Conservation (phyloP, 2,888 invertebrate species). For the Tipula confusa region DNA sequence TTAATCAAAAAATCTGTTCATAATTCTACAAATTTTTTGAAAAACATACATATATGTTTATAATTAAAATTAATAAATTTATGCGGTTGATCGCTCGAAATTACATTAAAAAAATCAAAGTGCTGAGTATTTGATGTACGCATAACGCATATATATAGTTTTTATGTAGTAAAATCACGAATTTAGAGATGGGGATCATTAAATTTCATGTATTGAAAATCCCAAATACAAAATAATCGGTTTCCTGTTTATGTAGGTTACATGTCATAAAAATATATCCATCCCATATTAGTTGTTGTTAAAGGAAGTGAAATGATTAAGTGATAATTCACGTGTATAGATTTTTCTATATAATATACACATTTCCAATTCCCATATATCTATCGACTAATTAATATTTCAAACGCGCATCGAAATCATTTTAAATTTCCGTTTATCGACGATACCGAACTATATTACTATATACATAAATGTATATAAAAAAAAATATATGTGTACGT, state of each 20-base stretch:
- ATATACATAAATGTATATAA: background rate
- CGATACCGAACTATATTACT: background rate
- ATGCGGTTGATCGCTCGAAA: background rate
- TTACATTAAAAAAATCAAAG: background rate
- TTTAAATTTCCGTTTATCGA: background rate
- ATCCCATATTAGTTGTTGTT: background rate
- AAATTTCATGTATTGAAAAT: background rate
- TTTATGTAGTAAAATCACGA: constrained; percentile 9
- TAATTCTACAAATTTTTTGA: too few relatives aligned
- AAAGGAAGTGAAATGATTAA: constrained; percentile 25
- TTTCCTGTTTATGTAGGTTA: constrained; percentile 20
- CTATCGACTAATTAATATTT: constrained; percentile 4
- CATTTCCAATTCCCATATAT: background rate
- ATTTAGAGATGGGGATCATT: background rate
- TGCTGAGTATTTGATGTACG: background rate
- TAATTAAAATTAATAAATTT: too few relatives aligned
- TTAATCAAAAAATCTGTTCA: too few relatives aligned
- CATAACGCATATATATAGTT: background rate
- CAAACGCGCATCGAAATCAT: background rate
- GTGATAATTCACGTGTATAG: constrained; percentile 9
- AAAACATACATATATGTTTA: too few relatives aligned
- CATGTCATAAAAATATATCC: background rate
- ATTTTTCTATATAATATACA: background rate
- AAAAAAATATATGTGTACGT: background rate
- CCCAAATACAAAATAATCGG: background rate